Evolutionary conservation across 2,113 vertebrate genomes (phyloP), one percentile per base, ranked within the genome.

Genomic region (Ochotona princeps): DNA sequence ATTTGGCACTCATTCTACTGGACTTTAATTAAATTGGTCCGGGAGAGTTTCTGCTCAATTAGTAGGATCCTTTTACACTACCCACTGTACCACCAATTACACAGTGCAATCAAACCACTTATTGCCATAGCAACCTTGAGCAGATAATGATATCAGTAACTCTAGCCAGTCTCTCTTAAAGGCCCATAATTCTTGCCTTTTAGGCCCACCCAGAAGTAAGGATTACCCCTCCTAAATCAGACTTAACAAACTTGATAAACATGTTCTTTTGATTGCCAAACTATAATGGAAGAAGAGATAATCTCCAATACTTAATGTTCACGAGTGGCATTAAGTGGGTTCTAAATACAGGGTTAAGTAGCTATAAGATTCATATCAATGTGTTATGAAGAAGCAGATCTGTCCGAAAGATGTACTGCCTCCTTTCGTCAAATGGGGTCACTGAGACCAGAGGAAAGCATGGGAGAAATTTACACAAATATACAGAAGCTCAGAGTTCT

Each of bases 1-100:
- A 83, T 7, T 0, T 72, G 93, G 93, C 57, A 81, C 12, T 90
- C 79, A 70, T 54, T 90, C 51, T 72, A 92, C 35, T 17, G 61
- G 26, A 93, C 92, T 90, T 96, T 97, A 97, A 97, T 96, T 95
- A 95, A 96, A 94, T 93, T 97, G 94, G 91, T 96, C 63, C 12
- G 44, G 76, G 61, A 97, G 79, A 96, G 82, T 80, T 79, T 95
- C 81, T 87, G 47, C 90, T 93, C 92, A 95, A 84, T 90, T n/a
- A 93, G n/a, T 38, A 94, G 86, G 88, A 96, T 95, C 95, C 94
- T 80, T 72, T 97, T 97, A 96, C 89, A 67, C 60, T 72, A 81
- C 35, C 74, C 76, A 38, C 75, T 49, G 73, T 20, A 67, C 96
- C 96, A 51, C 1, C 65, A 76, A 63, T 25, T 86, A 67, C 83